These are phyloP conservation scores for Salminus brasiliensis DNA, from an alignment of 2,113 vertebrate species.

Conservation along the genomic window DNA sequence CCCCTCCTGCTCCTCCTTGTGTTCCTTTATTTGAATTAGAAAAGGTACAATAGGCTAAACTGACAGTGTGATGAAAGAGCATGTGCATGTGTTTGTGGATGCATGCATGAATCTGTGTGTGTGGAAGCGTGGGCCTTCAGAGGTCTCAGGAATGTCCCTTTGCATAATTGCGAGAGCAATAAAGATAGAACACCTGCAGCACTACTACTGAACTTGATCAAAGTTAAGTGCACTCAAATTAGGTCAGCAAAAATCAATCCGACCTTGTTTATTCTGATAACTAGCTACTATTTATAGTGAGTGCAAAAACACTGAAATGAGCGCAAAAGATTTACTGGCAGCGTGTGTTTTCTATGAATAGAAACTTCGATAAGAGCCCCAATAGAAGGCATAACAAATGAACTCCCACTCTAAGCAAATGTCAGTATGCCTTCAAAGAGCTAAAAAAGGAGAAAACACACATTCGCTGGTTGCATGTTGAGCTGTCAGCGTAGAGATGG, in stretches of 20 bases:
- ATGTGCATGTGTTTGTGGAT: background rate
- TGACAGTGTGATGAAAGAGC: background rate
- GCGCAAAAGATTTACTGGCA: background rate
- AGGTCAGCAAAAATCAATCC: background rate
- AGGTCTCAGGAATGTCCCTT: conserved; percentile 3
- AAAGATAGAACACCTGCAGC: background rate
- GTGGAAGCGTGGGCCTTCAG: conserved; percentile 11
- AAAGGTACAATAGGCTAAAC: background rate
- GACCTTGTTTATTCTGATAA: background rate
- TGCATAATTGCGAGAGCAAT: background rate
- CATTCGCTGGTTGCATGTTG: background rate
- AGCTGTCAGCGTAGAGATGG: background rate
- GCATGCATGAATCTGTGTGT: background rate
- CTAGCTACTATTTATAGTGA: background rate
- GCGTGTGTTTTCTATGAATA: background rate
- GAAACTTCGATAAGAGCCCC: background rate
- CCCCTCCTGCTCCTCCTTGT: too few relatives aligned
- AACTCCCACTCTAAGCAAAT: background rate
- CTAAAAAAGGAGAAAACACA: background rate
- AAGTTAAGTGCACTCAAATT: background rate
- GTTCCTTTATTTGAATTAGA: conserved; percentile 24
- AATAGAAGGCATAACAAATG: background rate
- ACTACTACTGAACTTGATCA: background rate
- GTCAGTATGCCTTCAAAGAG: background rate
- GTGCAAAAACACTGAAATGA: background rate